Evolutionary conservation across 1,140 invertebrate genomes (phyloP), one percentile per base, ranked within the genome.

Genomic region (Euglossa dilemma): DNA sequence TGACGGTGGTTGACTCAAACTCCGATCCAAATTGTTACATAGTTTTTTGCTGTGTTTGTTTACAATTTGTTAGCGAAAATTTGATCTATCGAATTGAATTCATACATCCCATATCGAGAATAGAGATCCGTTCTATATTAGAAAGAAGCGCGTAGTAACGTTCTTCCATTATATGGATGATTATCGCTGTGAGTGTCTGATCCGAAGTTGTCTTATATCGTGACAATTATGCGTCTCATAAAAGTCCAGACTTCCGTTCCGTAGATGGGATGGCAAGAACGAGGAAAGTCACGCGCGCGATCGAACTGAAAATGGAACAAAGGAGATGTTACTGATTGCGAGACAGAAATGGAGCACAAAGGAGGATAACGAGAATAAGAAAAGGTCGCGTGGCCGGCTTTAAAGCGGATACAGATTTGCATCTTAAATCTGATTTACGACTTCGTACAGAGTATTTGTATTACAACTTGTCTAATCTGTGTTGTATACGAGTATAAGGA

Each of bases 231-330:
- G 43, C 59, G 28, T 66, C 28, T 50, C 52, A 75, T 67, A 81
- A 63, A 54, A 74, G 52, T 75, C 50, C 18, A 43, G n/a, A 70
- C 57, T 74, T 56, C 43, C 43, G 36, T 45, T 81, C 14, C 18
- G 23, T 9, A 7, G 47, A 12, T 2, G 54, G 50, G 28, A 6
- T 0, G 23, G 14, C 23, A 66, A 59, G 59, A 66, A 25, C n/a
- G 52, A 66, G 36, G 28, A 56, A 54, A 75, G 72, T 54, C 71
- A 67, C 71, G 63, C 54, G 71, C 72, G 52, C 70, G 75, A 81
- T 75, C 72, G 71, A 81, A 61, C 45, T 75, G 71, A 74, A 81
- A 81, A 81, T 81, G 71, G 71, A 47, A 52, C 28, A 79, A 79
- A 70, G 64, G 59, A 57, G 76, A 67, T 57, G 20, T 69, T 54